A percentile compares a stretch with the other conserved stretches of the same genome.
phyloP scores from a whole-genome alignment of 2,797 vertebrate genomes.

The Urosaurus nigricauda region DNA sequence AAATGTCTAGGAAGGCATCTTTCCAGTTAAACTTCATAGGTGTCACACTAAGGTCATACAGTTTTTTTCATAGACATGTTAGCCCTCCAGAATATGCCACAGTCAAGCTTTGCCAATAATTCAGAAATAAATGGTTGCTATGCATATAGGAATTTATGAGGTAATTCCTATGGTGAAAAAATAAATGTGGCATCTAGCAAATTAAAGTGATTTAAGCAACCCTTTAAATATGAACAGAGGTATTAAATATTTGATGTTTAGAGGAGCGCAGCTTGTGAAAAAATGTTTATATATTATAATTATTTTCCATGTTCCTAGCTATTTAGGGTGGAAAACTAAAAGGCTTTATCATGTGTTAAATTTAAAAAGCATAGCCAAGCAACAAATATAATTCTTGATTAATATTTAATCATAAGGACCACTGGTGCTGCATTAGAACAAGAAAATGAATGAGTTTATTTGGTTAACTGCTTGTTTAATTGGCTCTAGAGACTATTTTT shows the following conservation, averaged over 20 bases:
- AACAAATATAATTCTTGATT: conserved; percentile 32
- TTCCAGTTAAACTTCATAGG: neutral
- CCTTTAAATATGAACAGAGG: conserved; percentile 23
- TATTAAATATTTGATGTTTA: conserved; percentile 31
- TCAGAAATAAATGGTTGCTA: conserved; percentile 32
- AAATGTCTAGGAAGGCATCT: neutral
- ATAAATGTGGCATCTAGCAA: conserved; percentile 22
- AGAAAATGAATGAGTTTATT: conserved; percentile 8
- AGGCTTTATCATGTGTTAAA: conserved; percentile 15
- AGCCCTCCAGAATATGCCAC: neutral
- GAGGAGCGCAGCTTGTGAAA: neutral
- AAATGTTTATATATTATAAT: conserved; percentile 14
- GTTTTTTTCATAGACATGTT: neutral
- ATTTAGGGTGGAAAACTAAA: conserved; percentile 38
- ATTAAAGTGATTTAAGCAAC: conserved; percentile 7
- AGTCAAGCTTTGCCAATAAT: conserved; percentile 1
- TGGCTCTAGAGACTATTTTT: conserved; percentile 23
- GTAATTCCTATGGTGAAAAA: conserved; percentile 27
- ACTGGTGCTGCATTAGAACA: neutral
- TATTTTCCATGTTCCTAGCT: neutral
- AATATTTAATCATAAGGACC: conserved; percentile 28
- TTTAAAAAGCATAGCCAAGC: conserved; percentile 43
- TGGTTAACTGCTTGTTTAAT: conserved; percentile 22
- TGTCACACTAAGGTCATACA: neutral
- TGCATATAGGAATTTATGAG: neutral